Percentiles rank a stretch among this genome's conserved stretches.
Evolutionary conservation across 2,797 vertebrate genomes (phyloP).

Genomic region (Linurgus olivaceus): DNA sequence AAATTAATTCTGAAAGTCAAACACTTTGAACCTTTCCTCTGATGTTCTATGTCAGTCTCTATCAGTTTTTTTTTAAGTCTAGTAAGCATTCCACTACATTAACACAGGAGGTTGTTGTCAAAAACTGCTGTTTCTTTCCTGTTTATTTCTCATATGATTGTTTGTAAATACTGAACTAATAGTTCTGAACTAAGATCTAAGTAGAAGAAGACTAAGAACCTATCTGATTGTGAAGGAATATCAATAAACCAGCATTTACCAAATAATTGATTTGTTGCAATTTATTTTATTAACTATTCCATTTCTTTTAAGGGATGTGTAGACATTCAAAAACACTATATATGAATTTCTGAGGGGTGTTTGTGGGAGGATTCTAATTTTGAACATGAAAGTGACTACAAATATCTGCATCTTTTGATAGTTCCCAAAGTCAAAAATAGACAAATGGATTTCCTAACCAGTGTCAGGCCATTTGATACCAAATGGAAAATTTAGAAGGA

Average conservation of each 20-base stretch:
- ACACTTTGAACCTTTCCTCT: not conserved
- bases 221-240: not conserved
- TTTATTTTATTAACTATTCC: not conserved
- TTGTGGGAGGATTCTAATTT: not conserved
- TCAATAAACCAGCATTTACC: not conserved
- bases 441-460: not conserved
- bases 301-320: not conserved
- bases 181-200: not conserved
- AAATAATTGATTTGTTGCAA: not conserved
- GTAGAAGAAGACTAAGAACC: not conserved
- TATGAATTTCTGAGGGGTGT: not conserved
- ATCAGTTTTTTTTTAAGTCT: not conserved
- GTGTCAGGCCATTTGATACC: accelerated
- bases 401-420: not conserved
- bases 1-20: not conserved
- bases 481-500: not conserved
- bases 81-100: not conserved
- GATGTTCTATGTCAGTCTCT: not conserved
- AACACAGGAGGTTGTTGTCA: not conserved
- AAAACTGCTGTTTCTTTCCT: not conserved
- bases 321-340: not conserved
- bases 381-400: not conserved
- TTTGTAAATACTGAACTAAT: not conserved
- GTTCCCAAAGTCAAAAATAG: not conserved
- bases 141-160: not conserved